Evolutionary conservation across 2,113 vertebrate genomes (phyloP).

Genomic region (Plecotus auritus): DNA sequence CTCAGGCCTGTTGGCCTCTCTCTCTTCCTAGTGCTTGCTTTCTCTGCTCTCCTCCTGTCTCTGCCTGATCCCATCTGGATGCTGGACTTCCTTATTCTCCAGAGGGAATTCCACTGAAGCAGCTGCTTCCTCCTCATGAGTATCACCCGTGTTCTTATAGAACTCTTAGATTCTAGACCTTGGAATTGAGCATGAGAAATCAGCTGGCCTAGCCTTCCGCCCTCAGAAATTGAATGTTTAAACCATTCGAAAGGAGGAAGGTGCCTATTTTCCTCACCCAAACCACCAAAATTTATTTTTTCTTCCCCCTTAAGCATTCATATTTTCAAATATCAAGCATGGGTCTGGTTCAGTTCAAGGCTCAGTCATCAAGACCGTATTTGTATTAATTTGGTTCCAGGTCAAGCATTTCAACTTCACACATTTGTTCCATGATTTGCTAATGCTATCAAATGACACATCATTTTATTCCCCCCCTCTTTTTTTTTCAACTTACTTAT

Average conservation of each 20-base stretch:
- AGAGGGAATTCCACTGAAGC: constrained; percentile 45
- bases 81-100: constrained; percentile 49
- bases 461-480: constrained; percentile 62
- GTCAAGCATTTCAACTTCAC: constrained; percentile 61
- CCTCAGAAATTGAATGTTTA: neutral
- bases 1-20: fast-evolving
- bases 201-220: neutral
- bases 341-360: constrained; percentile 29
- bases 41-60: neutral
- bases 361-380: constrained; percentile 47
- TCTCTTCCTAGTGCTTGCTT: neutral
- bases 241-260: neutral
- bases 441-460: constrained; percentile 69
- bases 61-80: constrained; percentile 27
- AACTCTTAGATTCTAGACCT: constrained; percentile 17
- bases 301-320: neutral
- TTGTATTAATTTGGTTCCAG: constrained; percentile 59
- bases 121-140: constrained; percentile 59
- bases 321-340: constrained; percentile 18
- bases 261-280: neutral
- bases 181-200: constrained; percentile 24
- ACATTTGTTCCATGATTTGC: constrained; percentile 65
- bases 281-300: neutral
- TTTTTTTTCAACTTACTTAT: constrained; percentile 72
- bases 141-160: constrained; percentile 54